phyloP scores from a whole-genome alignment of 2,888 invertebrate species.

The Stegophylla sp. region DNA sequence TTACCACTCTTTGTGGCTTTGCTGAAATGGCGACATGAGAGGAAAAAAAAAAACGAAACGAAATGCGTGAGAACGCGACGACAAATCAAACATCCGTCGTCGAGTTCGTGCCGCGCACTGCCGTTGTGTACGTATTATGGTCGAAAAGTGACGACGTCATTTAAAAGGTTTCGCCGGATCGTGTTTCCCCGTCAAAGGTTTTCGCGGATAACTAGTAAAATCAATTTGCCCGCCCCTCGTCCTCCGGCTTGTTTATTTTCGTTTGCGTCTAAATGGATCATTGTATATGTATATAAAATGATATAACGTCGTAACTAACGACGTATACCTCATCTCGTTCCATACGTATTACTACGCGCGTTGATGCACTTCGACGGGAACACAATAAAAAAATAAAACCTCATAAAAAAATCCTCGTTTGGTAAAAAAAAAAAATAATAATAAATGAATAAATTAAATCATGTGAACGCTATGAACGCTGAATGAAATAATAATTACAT shows the following conservation, averaged over 20 bases:
- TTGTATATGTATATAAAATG: no score
- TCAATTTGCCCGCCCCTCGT: background rate
- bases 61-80: background rate
- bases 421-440: no score
- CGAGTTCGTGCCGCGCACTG: background rate
- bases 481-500: no score
- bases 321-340: background rate
- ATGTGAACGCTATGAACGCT: no score
- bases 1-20: no score
- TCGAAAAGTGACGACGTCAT: background rate
- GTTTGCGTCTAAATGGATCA: no score
- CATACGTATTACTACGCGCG: background rate
- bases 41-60: no score
- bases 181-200: background rate
- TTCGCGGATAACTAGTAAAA: slow-evolving; percentile 14
- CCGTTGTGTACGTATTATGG: background rate
- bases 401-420: no score
- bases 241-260: background rate
- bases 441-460: no score
- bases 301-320: background rate
- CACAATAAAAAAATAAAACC: no score
- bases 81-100: background rate
- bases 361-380: no score
- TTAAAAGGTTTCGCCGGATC: slow-evolving; percentile 5
- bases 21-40: background rate